Percentiles rank a stretch among this genome's conserved stretches.
These are phyloP conservation scores for Hiodon tergisus DNA, from an alignment of 2,113 vertebrate species.

Conservation along the genomic window DNA sequence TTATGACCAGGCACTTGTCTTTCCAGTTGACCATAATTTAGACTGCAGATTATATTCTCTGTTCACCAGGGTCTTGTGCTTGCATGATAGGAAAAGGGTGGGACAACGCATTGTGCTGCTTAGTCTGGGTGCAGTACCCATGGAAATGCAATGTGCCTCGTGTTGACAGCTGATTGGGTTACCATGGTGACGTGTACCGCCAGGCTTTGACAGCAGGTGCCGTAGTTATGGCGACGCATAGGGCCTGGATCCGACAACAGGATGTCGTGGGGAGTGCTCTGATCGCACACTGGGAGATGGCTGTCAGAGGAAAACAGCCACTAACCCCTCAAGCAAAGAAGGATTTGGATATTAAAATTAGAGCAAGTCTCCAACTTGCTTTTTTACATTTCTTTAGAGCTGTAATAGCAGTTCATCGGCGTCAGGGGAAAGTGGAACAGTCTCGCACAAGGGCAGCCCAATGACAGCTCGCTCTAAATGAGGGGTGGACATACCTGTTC, in stretches of 20 bases:
- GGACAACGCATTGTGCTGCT: background rate
- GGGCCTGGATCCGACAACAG: background rate
- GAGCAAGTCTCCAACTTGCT: constrained; percentile 18
- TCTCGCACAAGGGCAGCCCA: constrained; percentile 50
- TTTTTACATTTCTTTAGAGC: background rate
- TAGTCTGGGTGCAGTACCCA: constrained; percentile 24
- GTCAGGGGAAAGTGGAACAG: constrained; percentile 40
- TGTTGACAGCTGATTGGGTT: constrained; percentile 29
- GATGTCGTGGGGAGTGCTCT: background rate
- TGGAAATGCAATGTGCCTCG: constrained; percentile 28
- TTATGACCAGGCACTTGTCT: background rate
- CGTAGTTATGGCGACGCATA: constrained; percentile 18
- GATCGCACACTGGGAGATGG: background rate
- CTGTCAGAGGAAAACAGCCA: constrained; percentile 13
- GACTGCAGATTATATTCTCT: constrained; percentile 6
- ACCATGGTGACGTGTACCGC: constrained; percentile 30
- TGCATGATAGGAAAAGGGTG: background rate
- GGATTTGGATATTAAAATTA: constrained; percentile 31
- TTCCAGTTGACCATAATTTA: background rate
- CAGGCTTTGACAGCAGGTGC: constrained; percentile 21
- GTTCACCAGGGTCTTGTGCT: constrained; percentile 5
- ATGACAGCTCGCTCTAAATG: constrained; percentile 46
- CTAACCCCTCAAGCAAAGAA: constrained; percentile 18
- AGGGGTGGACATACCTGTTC: constrained; percentile 30
- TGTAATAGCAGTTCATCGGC: constrained; percentile 19